These are phyloP conservation scores for Ctenosaura bakeri DNA, from an alignment of 2,797 vertebrate species.

Conservation along the genomic window DNA sequence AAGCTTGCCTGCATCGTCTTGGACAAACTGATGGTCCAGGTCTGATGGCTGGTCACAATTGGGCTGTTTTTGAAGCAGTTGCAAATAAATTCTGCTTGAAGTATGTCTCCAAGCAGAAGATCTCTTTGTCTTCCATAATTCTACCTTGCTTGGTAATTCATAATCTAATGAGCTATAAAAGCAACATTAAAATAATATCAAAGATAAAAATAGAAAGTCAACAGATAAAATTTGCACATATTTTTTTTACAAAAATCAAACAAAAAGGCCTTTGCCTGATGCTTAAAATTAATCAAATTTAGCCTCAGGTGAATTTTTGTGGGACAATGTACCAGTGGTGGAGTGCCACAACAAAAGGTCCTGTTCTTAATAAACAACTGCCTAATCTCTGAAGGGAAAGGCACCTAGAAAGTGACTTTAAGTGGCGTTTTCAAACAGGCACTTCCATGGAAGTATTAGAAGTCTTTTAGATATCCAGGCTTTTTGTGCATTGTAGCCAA, in stretches of 20 bases:
- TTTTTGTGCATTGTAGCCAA: neutral
- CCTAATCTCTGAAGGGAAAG: neutral
- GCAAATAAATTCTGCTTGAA: neutral
- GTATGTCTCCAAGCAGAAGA: neutral
- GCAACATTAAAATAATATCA: neutral
- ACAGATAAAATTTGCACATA: too few relatives aligned
- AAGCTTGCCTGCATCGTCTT: neutral
- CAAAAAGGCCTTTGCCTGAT: neutral
- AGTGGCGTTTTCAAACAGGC: neutral
- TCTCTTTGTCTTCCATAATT: neutral
- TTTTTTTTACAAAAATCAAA: neutral
- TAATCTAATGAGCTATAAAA: too few relatives aligned
- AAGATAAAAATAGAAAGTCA: neutral
- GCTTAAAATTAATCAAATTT: neutral
- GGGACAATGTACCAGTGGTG: neutral
- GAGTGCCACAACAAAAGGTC: neutral
- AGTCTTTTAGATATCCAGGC: neutral
- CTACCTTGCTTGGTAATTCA: neutral
- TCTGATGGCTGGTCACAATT: neutral
- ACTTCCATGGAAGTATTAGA: neutral
- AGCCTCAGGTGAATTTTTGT: neutral
- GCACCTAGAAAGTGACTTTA: neutral
- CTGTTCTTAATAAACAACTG: neutral
- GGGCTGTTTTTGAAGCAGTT: neutral
- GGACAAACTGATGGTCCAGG: neutral